These are phyloP conservation scores for Pseudorhombus dupliciocellatus DNA, from an alignment of 2,113 vertebrate genomes.

Conservation along the genomic window DNA sequence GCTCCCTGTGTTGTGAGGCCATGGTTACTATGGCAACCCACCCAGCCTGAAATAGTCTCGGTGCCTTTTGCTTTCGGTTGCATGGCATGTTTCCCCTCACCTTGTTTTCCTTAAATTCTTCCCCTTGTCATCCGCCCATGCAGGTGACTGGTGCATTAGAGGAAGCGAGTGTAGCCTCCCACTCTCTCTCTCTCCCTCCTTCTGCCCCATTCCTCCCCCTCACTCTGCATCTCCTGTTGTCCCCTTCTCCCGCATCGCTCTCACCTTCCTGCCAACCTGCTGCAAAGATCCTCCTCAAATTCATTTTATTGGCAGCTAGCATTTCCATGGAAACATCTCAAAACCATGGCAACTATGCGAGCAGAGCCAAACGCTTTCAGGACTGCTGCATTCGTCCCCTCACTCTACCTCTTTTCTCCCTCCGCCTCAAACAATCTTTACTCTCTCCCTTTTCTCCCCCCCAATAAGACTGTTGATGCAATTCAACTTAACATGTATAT, in stretches of 20 bases:
- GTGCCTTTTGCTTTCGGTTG: slow-evolving; percentile 59
- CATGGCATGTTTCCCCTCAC: slow-evolving; percentile 49
- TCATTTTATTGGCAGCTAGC: slow-evolving; percentile 84
- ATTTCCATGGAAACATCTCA: slow-evolving; percentile 85
- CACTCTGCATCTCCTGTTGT: background rate
- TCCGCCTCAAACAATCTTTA: slow-evolving; percentile 36
- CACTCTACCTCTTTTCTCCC: slow-evolving; percentile 34
- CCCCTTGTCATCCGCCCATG: background rate
- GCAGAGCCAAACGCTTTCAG: slow-evolving; percentile 78
- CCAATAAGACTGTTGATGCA: slow-evolving; percentile 15
- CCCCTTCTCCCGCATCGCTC: slow-evolving; percentile 43
- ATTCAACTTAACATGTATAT: background rate
- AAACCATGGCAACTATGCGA: slow-evolving; percentile 85
- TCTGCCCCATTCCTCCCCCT: background rate
- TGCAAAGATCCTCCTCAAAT: slow-evolving; percentile 78
- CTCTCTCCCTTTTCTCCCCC: slow-evolving; percentile 21
- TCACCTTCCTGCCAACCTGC: slow-evolving; percentile 75
- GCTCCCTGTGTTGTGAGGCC: slow-evolving; percentile 55
- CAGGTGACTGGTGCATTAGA: slow-evolving; percentile 22
- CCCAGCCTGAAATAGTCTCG: slow-evolving; percentile 71
- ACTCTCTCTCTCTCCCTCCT: background rate
- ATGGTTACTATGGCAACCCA: slow-evolving; percentile 76
- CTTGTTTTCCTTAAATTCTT: slow-evolving; percentile 54
- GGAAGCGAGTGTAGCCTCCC: background rate
- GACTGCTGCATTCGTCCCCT: slow-evolving; percentile 74